Evolutionary conservation across 2,888 invertebrate species (phyloP).

Genomic region (Ecdyonurus torrentis): DNA sequence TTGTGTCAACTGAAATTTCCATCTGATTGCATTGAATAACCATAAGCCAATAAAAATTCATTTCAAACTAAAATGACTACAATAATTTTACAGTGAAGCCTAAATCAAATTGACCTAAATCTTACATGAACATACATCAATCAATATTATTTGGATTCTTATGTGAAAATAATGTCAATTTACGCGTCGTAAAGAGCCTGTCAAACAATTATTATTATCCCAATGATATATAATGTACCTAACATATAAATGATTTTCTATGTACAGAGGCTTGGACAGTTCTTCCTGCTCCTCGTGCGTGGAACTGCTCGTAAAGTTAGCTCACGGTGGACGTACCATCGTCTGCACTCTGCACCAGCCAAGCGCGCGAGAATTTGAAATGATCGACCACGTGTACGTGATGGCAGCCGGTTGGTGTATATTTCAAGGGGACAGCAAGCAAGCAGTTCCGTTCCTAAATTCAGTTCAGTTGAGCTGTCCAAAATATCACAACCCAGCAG

Average conservation of each 20-base stretch:
- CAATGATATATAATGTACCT: no score
- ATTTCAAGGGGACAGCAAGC: constrained; percentile 32
- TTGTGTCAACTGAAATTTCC: no score
- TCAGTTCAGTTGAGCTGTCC: constrained; percentile 35
- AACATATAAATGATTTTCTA: constrained; percentile 20
- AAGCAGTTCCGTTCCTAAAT: constrained; percentile 33
- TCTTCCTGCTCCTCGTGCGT: constrained; percentile 35
- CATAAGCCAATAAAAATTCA: no score
- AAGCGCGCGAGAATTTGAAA: constrained; percentile 37
- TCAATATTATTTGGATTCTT: no score
- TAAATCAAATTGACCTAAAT: no score
- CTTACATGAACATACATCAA: no score
- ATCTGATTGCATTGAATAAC: no score
- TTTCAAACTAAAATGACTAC: no score
- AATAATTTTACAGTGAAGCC: no score
- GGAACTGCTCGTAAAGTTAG: constrained; percentile 30
- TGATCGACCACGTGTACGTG: constrained; percentile 38
- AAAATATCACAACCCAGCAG: constrained; percentile 42
- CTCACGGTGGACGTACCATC: constrained; percentile 33
- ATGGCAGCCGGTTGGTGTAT: constrained; percentile 37
- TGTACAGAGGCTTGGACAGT: constrained; percentile 39
- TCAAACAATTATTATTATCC: no score
- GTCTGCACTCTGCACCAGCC: constrained; percentile 44
- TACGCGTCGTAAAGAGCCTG: no score
- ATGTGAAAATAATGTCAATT: no score